Conservation (phyloP, 1,140 invertebrate genomes). For the Odontomachus brunneus region DNA sequence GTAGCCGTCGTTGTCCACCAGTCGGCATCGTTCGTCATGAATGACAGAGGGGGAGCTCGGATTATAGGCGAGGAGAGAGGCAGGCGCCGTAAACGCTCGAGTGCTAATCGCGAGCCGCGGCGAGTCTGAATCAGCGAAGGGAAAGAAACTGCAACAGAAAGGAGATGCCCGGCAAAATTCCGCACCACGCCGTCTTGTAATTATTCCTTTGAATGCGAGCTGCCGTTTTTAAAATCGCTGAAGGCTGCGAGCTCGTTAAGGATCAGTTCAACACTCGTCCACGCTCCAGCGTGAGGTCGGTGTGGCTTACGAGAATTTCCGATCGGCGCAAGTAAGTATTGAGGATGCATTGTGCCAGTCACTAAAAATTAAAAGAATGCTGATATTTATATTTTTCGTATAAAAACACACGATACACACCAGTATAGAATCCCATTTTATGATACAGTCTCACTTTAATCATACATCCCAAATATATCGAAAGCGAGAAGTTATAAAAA, state of each 20-base stretch:
- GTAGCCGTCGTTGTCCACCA: slow-evolving; percentile 8
- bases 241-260: slow-evolving; percentile 18
- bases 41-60: slow-evolving; percentile 47
- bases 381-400: too few species aligned
- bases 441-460: too few species aligned
- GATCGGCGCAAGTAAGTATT: too few species aligned
- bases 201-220: slow-evolving; percentile 31
- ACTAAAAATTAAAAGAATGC: too few species aligned
- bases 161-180: slow-evolving; percentile 3
- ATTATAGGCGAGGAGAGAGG: slow-evolving; percentile 56
- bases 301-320: slow-evolving; percentile 10
- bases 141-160: not conserved
- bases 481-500: too few species aligned
- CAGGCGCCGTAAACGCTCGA: slow-evolving; percentile 26
- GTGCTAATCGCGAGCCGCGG: slow-evolving; percentile 15
- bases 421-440: too few species aligned
- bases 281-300: not conserved
- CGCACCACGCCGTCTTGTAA: slow-evolving; percentile 8
- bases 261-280: not conserved
- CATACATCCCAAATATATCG: too few species aligned
- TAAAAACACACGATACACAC: too few species aligned
- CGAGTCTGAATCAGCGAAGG: slow-evolving; percentile 7
- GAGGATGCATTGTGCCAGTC: too few species aligned
- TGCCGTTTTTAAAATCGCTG: slow-evolving; percentile 24
- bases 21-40: slow-evolving; percentile 40